Conservation (phyloP, 2,797 vertebrate species). For the Poeciliopsis infans region DNA sequence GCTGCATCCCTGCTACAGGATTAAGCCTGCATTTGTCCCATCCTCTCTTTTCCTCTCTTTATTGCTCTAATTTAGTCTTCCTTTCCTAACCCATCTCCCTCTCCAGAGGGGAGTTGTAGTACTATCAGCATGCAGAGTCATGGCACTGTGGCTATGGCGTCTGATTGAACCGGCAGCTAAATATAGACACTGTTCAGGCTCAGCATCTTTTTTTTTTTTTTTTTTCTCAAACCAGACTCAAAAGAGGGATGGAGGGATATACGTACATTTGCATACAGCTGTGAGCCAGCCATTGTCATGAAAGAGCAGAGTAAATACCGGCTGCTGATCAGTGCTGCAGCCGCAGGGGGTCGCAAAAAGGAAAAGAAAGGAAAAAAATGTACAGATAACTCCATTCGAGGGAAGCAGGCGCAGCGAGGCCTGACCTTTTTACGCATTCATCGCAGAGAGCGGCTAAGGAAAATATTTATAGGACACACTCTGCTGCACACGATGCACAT, state of each 20-base stretch:
- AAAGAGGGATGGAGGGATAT: slow-evolving; percentile 36
- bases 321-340: slow-evolving; percentile 3
- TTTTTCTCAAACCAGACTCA: slow-evolving; percentile 23
- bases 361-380: background rate
- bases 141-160: slow-evolving; percentile 62
- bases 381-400: slow-evolving; percentile 45
- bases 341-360: slow-evolving; percentile 22
- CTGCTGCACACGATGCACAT: slow-evolving; percentile 3
- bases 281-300: background rate
- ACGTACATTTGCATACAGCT: slow-evolving; percentile 17
- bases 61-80: slow-evolving; percentile 32
- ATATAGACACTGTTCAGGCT: slow-evolving; percentile 70
- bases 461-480: slow-evolving; percentile 39
- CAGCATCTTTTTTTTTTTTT: slow-evolving; percentile 55
- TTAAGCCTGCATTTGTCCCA: slow-evolving; percentile 39
- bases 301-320: slow-evolving; percentile 23
- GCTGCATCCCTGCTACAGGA: slow-evolving; percentile 28
- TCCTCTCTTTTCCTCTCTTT: background rate
- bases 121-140: slow-evolving; percentile 77
- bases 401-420: slow-evolving; percentile 27
- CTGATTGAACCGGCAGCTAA: slow-evolving; percentile 73
- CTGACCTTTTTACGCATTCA: slow-evolving; percentile 66
- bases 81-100: slow-evolving; percentile 21
- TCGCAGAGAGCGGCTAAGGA: slow-evolving; percentile 24
- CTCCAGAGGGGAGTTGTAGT: slow-evolving; percentile 52